Conservation (phyloP, 2,797 vertebrate genomes). For the Rhabdophis nuchalis region DNA sequence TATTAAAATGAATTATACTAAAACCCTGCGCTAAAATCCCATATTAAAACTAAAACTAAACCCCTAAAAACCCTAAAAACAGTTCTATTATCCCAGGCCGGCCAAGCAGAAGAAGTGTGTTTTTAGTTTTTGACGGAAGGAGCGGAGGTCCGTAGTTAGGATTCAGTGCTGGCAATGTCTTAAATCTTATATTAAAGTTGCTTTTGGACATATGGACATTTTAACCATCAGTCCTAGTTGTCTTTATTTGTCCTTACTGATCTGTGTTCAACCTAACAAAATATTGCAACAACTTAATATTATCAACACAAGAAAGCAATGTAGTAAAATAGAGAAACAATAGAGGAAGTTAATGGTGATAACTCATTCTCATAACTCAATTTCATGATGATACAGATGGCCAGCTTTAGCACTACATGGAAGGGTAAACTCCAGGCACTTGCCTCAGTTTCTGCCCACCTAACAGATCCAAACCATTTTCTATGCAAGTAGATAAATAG, state of each 20-base stretch:
- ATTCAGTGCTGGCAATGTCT: constrained; percentile 4
- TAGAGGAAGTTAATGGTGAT: not conserved
- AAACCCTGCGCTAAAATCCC: too few relatives aligned
- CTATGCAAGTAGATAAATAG: not conserved
- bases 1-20: too few relatives aligned
- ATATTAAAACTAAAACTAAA: too few relatives aligned
- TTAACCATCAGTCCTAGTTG: not conserved
- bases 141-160: too few relatives aligned
- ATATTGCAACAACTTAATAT: not conserved
- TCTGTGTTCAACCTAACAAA: not conserved
- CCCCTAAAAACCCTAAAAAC: too few relatives aligned
- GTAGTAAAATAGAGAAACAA: not conserved
- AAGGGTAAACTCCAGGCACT: not conserved
- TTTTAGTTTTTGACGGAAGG: too few relatives aligned
- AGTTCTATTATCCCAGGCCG: too few relatives aligned
- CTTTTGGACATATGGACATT: constrained; percentile 29
- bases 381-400: not conserved
- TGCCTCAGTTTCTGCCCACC: not conserved
- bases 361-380: not conserved
- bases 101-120: too few relatives aligned
- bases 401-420: not conserved
- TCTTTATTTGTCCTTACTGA: not conserved
- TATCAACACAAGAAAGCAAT: not conserved
- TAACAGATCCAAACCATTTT: not conserved
- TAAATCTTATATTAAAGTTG: constrained; percentile 46